Evolutionary conservation across 2,888 invertebrate species (phyloP).

Genomic region (Athalia circularis): DNA sequence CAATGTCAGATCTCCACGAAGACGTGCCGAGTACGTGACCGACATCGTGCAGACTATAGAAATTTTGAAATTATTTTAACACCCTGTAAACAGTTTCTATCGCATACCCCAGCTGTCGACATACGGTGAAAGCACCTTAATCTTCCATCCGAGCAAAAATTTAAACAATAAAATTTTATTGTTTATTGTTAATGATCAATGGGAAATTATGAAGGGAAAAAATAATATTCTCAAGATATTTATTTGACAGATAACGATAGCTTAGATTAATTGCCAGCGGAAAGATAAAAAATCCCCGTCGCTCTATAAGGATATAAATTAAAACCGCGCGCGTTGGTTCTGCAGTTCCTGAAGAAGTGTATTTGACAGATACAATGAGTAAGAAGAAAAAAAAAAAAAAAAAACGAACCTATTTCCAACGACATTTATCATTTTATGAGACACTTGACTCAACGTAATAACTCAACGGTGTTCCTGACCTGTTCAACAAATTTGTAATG

Average conservation of each 20-base stretch:
- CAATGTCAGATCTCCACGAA: background rate
- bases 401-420: background rate
- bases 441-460: background rate
- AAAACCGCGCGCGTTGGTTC: background rate
- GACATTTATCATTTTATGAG: background rate
- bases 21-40: constrained; percentile 25
- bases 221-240: background rate
- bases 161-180: background rate
- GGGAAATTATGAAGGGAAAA: background rate
- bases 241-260: too few species aligned
- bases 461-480: constrained; percentile 33
- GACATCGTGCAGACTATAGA: background rate
- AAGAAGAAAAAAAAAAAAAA: background rate
- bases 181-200: too few species aligned
- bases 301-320: too few species aligned
- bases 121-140: background rate
- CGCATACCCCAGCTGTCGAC: background rate
- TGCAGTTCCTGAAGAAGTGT: background rate
- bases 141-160: background rate
- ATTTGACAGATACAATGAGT: background rate
- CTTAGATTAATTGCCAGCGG: too few species aligned
- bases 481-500: constrained; percentile 24
- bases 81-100: too few species aligned
- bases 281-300: too few species aligned
- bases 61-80: constrained; percentile 7